A percentile compares a stretch with the other conserved stretches of the same genome.
These are phyloP conservation scores for Perdix hodgsoniae DNA, from an alignment of 2,797 vertebrate genomes.

Conservation along the genomic window DNA sequence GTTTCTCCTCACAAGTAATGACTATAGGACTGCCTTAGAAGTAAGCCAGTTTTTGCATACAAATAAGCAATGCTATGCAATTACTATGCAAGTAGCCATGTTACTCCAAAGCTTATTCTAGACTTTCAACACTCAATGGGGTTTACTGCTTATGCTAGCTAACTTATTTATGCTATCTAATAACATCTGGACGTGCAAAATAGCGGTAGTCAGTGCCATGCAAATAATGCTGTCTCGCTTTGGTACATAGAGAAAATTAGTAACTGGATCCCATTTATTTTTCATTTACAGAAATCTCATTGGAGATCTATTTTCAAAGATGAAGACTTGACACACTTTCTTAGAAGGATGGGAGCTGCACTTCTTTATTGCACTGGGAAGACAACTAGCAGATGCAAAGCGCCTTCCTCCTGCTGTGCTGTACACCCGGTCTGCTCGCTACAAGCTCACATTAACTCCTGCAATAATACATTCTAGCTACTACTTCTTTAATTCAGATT, in stretches of 20 bases:
- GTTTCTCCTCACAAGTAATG: fast-evolving
- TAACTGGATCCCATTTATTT: neutral
- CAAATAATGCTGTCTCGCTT: neutral
- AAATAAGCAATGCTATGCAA: neutral
- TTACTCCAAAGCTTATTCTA: neutral
- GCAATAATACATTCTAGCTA: neutral
- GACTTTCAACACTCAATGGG: neutral
- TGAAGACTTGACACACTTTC: neutral
- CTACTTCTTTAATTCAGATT: neutral
- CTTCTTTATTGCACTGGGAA: neutral
- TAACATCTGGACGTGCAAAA: neutral
- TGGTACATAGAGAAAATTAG: neutral
- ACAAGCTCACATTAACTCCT: neutral
- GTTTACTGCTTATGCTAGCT: neutral
- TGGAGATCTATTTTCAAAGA: neutral
- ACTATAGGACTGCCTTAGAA: neutral
- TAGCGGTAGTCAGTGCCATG: neutral
- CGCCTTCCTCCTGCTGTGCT: neutral
- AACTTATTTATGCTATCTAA: neutral
- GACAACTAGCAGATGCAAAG: neutral
- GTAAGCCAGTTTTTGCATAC: fast-evolving
- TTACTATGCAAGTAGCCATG: fast-evolving
- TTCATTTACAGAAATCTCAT: neutral
- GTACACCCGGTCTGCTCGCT: neutral
- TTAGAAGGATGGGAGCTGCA: neutral